phyloP scores from a whole-genome alignment of 2,888 invertebrate species.

The Cristatella mucedo region DNA sequence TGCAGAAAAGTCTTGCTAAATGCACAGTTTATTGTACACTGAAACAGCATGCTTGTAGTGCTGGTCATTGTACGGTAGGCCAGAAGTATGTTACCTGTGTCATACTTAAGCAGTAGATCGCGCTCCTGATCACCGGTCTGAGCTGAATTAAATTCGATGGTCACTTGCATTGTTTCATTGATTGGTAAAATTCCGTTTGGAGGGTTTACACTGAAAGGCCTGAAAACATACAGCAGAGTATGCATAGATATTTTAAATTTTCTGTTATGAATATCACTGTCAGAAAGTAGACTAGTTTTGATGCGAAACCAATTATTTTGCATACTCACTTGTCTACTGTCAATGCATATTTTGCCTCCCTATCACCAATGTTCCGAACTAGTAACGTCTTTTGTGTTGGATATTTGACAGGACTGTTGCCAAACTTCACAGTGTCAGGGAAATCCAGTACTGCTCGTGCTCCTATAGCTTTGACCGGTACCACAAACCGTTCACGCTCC shows the following conservation, averaged over 20 bases:
- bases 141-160: constrained; percentile 30
- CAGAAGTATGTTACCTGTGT: constrained; percentile 36
- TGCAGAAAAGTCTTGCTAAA: too few species aligned
- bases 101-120: constrained; percentile 29
- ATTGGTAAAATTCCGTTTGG: constrained; percentile 29
- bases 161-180: constrained; percentile 34
- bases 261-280: constrained; percentile 8
- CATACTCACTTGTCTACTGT: constrained; percentile 40
- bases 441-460: constrained; percentile 46
- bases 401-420: constrained; percentile 44
- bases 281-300: neutral
- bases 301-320: too few species aligned
- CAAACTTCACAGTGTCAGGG: constrained; percentile 45
- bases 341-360: constrained; percentile 42
- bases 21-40: too few species aligned
- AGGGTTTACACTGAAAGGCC: constrained; percentile 35
- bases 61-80: too few species aligned
- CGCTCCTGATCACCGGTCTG: constrained; percentile 26
- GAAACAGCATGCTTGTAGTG: too few species aligned
- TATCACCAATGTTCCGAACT: constrained; percentile 45
- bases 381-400: constrained; percentile 41
- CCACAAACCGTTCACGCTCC: constrained; percentile 38
- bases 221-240: constrained; percentile 16
- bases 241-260: neutral
- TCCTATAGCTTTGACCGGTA: constrained; percentile 43